Conservation (phyloP, 2,113 vertebrate species). For the Lucifuga dentata region DNA sequence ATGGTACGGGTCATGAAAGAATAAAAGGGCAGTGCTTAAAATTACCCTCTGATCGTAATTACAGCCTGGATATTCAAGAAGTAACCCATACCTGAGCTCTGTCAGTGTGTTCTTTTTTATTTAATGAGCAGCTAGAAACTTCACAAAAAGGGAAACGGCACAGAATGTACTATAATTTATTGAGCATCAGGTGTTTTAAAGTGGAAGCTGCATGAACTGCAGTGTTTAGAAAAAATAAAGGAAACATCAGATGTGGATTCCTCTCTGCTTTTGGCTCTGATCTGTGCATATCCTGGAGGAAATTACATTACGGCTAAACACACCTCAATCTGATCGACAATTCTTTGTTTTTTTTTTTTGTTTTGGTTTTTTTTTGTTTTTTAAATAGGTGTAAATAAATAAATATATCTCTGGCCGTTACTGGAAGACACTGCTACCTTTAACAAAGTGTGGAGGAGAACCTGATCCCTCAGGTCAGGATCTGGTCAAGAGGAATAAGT, state of each 20-base stretch:
- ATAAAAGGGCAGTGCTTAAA: neutral
- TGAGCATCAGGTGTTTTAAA: too few species aligned
- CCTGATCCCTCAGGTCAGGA: neutral
- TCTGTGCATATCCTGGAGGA: neutral
- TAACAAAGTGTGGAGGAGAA: conserved; percentile 1
- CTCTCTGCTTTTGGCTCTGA: neutral
- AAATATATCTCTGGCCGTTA: neutral
- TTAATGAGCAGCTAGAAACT: too few species aligned
- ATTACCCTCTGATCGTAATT: neutral
- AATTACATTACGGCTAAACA: too few species aligned
- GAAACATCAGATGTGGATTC: neutral
- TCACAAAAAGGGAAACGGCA: too few species aligned
- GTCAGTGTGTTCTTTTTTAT: too few species aligned
- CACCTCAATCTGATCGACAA: too few species aligned
- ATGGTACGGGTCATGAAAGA: neutral
- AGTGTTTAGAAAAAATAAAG: neutral
- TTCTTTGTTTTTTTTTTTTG: too few species aligned
- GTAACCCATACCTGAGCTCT: neutral
- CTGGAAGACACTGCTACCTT: neutral
- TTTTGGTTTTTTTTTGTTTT: too few species aligned
- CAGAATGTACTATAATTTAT: neutral
- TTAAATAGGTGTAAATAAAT: too few species aligned
- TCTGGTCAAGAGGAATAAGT: conserved; percentile 9
- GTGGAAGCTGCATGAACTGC: too few species aligned
- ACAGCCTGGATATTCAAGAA: neutral